phyloP scores from a whole-genome alignment of 2,113 vertebrate species.

The Gila orcuttii region DNA sequence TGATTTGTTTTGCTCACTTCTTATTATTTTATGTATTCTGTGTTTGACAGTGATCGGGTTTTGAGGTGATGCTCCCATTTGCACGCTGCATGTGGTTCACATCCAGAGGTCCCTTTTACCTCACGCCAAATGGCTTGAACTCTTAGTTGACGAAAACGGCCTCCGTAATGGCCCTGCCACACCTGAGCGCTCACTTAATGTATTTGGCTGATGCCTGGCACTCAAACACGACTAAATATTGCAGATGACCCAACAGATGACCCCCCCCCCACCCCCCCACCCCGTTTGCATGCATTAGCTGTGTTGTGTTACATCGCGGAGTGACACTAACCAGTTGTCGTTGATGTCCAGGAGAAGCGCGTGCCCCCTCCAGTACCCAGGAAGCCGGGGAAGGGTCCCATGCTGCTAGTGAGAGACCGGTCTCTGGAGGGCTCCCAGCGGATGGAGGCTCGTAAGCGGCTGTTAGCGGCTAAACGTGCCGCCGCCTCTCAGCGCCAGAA shows the following conservation, averaged over 20 bases:
- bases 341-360: conserved; percentile 75
- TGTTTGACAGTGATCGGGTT: conserved; percentile 76
- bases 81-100: conserved; percentile 71
- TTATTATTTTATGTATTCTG: conserved; percentile 65
- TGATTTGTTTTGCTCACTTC: conserved; percentile 62
- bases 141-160: conserved; percentile 65
- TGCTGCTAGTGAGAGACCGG: conserved; percentile 73
- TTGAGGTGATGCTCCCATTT: conserved; percentile 70
- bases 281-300: not conserved
- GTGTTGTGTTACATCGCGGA: not conserved
- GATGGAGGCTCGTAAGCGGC: conserved; percentile 90
- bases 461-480: conserved; percentile 91
- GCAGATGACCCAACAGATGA: conserved; percentile 13
- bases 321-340: conserved; percentile 55
- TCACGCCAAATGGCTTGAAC: conserved; percentile 21
- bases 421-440: conserved; percentile 85
- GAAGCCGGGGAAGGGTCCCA: conserved; percentile 74
- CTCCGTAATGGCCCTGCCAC: conserved; percentile 58
- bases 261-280: no score
- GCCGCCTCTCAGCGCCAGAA: conserved; percentile 93
- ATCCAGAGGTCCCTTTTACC: conserved; percentile 57
- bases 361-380: conserved; percentile 78
- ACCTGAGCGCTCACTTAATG: conserved; percentile 66
- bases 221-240: not conserved
- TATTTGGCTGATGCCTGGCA: not conserved